phyloP scores from a whole-genome alignment of 2,113 vertebrate genomes.

The Eudyptes chrysolophus region DNA sequence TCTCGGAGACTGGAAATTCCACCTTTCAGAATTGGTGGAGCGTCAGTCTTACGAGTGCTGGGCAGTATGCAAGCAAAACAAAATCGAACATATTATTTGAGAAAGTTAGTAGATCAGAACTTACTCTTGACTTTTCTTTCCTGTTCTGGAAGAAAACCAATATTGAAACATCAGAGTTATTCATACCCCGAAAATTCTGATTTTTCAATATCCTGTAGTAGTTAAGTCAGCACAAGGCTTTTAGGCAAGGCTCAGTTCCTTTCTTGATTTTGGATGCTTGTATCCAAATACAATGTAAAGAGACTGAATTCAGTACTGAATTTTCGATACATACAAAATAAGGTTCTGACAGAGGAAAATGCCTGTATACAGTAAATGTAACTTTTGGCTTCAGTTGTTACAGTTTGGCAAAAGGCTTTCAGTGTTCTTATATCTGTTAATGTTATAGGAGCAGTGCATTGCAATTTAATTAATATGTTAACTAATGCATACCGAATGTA shows the following conservation, averaged over 20 bases:
- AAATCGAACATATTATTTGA: neutral
- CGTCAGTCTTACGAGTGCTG: fast-evolving
- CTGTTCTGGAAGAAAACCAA: neutral
- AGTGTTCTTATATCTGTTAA: neutral
- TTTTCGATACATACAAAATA: neutral
- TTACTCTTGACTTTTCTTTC: neutral
- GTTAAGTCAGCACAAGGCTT: neutral
- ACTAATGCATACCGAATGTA: neutral
- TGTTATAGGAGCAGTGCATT: neutral
- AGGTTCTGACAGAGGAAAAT: neutral
- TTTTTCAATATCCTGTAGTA: neutral
- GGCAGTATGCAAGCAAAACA: neutral
- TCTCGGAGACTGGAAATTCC: neutral
- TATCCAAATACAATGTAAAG: neutral
- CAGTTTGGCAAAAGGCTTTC: neutral
- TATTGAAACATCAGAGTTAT: neutral
- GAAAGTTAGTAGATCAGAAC: neutral
- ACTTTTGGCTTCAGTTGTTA: neutral
- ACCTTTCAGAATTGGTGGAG: neutral
- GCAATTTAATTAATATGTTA: neutral
- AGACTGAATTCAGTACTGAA: neutral
- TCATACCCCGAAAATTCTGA: neutral
- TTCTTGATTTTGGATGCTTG: neutral
- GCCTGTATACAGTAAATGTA: neutral
- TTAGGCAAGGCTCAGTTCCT: neutral